These are phyloP conservation scores for Microcebus tavaratra DNA, from an alignment of 2,113 vertebrate species.

Conservation along the genomic window DNA sequence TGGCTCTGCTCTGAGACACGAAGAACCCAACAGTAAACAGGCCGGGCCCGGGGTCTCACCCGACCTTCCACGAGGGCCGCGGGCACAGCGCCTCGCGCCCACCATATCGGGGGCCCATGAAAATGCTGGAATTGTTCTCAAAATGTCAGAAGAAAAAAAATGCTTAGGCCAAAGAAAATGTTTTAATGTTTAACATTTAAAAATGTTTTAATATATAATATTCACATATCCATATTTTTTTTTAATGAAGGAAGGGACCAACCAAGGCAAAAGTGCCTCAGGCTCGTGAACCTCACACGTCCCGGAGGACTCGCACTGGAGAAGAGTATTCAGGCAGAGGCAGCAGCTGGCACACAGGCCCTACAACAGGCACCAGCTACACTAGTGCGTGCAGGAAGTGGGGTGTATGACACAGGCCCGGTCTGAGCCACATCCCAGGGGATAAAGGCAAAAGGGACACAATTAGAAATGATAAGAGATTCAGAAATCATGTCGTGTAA, in stretches of 20 bases:
- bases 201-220: neutral
- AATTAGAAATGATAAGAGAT: neutral
- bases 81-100: neutral
- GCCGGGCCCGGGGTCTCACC: neutral
- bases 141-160: neutral
- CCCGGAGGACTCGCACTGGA: neutral
- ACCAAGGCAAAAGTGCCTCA: neutral
- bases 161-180: neutral
- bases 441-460: neutral
- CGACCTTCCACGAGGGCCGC: neutral
- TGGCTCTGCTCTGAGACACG: neutral
- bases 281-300: neutral
- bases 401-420: neutral
- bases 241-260: neutral
- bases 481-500: neutral
- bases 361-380: neutral
- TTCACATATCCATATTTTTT: neutral
- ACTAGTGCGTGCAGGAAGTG: neutral
- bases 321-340: neutral
- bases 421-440: neutral
- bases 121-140: neutral
- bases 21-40: neutral
- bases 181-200: too few species aligned
- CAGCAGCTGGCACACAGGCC: neutral
- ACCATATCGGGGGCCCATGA: neutral